Conservation (phyloP, 1,140 invertebrate genomes). For the Polypedilum vanderplanki region DNA sequence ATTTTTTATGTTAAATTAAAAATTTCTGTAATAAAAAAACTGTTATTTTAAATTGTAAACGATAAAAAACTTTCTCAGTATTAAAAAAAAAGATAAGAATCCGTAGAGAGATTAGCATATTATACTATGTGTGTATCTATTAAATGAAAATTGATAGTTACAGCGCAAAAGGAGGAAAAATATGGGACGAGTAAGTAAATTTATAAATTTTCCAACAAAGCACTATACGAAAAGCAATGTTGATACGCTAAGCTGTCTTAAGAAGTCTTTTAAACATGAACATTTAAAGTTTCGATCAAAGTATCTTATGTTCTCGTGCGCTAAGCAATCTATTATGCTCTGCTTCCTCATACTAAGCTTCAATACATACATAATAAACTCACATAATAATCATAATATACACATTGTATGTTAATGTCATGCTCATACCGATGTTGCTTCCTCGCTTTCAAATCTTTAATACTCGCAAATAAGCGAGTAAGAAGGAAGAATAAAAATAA, state of each 20-base stretch:
- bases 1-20: too few species aligned
- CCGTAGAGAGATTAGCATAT: too few species aligned
- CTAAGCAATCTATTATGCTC: background rate
- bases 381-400: background rate
- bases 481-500: background rate
- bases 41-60: too few species aligned
- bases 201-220: too few species aligned
- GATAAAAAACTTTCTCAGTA: too few species aligned
- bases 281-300: background rate
- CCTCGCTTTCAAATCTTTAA: background rate
- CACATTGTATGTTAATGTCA: constrained; percentile 19
- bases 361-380: background rate
- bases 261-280: constrained; percentile 1
- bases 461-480: background rate
- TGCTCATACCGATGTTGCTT: background rate
- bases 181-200: too few species aligned
- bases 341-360: background rate
- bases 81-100: too few species aligned
- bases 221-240: background rate
- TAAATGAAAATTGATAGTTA: too few species aligned
- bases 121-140: too few species aligned
- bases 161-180: too few species aligned
- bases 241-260: background rate
- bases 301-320: background rate
- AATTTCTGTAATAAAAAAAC: too few species aligned